These are phyloP conservation scores for Meandrusa payeni DNA, from an alignment of 2,888 invertebrate genomes.

Conservation along the genomic window DNA sequence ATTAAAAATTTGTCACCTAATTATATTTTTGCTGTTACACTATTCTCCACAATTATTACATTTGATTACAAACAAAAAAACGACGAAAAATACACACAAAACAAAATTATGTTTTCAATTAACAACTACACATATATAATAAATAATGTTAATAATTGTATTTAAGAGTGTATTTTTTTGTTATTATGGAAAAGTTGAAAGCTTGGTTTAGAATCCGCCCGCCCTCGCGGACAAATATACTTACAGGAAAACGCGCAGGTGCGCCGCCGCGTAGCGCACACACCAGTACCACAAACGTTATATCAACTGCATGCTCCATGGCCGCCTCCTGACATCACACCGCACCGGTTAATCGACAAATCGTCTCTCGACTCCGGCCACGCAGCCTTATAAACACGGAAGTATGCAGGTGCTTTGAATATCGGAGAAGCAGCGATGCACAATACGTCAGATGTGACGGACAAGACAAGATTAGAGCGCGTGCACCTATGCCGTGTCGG, in stretches of 20 bases:
- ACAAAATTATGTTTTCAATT: too few species aligned
- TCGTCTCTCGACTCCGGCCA: slow-evolving; percentile 37
- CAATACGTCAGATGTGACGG: slow-evolving; percentile 38
- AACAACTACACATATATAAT: too few species aligned
- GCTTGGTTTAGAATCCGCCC: slow-evolving; percentile 46
- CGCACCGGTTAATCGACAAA: slow-evolving; percentile 42
- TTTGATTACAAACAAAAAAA: too few species aligned
- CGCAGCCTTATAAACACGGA: slow-evolving; percentile 63
- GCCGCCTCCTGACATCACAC: slow-evolving; percentile 57
- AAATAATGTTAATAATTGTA: too few species aligned
- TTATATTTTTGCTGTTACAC: too few species aligned
- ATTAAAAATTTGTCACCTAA: too few species aligned
- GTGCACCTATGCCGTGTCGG: slow-evolving; percentile 73
- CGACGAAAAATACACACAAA: too few species aligned
- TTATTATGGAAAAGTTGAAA: not conserved
- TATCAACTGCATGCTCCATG: slow-evolving; percentile 54
- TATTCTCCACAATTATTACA: too few species aligned
- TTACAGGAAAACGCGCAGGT: slow-evolving; percentile 77
- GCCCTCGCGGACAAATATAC: slow-evolving; percentile 56
- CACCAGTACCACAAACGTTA: slow-evolving; percentile 57
- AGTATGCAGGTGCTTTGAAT: slow-evolving; percentile 77
- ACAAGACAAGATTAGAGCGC: slow-evolving; percentile 64
- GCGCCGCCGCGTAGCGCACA: slow-evolving; percentile 64
- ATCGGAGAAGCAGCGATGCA: slow-evolving; percentile 53
- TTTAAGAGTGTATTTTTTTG: too few species aligned